These are phyloP conservation scores for Carassius carassius DNA, from an alignment of 2,113 vertebrate species.

Conservation along the genomic window DNA sequence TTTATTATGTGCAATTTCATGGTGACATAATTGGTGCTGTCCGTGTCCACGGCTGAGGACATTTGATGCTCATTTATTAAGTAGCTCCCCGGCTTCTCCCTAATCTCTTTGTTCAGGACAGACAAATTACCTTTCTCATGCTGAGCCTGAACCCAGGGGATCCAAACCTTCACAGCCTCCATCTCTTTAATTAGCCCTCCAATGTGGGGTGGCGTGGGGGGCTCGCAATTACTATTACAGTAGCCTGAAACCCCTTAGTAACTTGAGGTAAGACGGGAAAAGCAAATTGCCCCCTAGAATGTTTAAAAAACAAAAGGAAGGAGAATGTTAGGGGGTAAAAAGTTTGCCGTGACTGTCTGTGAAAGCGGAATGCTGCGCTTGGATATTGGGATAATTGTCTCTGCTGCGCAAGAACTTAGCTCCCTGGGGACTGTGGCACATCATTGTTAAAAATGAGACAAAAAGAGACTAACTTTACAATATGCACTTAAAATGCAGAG, in stretches of 20 bases:
- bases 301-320: conserved; percentile 54
- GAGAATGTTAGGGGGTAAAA: conserved; percentile 73
- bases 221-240: conserved; percentile 87
- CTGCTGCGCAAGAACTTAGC: conserved; percentile 64
- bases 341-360: conserved; percentile 76
- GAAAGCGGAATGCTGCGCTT: conserved; percentile 55
- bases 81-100: conserved; percentile 88
- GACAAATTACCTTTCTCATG: conserved; percentile 99
- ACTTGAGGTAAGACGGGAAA: conserved; percentile 85
- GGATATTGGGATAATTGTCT: conserved; percentile 63
- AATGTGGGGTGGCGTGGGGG: conserved; percentile 60
- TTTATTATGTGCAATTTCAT: conserved; percentile 69
- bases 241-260: conserved; percentile 89
- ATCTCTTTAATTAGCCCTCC: conserved; percentile 99
- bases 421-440: conserved; percentile 67
- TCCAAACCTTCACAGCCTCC: conserved; percentile 88
- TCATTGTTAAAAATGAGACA: conserved; percentile 68
- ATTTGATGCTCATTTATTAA: conserved; percentile 97
- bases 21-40: conserved; percentile 87
- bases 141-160: conserved; percentile 91
- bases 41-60: conserved; percentile 81
- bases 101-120: conserved; percentile 98
- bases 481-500: conserved; percentile 74
- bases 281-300: conserved; percentile 80
- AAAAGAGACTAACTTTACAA: conserved; percentile 75